A percentile compares a stretch with the other conserved stretches of the same genome.
These are phyloP conservation scores for human (Homo sapiens) DNA, from an alignment of 2,113 vertebrate species.

Conservation along the genomic window DNA sequence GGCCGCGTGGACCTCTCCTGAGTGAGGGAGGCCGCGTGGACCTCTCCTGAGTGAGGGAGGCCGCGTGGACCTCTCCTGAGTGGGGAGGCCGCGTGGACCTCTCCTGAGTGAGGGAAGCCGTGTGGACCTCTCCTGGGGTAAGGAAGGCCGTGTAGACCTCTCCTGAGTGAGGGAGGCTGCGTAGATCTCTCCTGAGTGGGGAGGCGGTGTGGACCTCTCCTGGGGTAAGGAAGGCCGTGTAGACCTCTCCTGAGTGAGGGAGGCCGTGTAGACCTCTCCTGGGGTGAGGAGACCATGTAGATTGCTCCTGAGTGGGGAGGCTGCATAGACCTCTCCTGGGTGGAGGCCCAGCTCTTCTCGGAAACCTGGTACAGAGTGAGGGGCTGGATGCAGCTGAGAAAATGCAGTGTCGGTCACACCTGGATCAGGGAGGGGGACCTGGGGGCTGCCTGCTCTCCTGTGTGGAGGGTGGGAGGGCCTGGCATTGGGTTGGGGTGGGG, in stretches of 20 bases:
- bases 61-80: not conserved
- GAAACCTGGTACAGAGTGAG: too few species aligned
- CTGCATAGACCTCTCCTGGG: not conserved
- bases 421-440: too few species aligned
- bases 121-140: not conserved
- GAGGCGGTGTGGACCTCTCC: not conserved
- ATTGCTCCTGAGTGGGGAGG: not conserved
- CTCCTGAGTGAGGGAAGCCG: too few species aligned
- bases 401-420: too few species aligned
- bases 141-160: too few species aligned
- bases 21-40: too few species aligned
- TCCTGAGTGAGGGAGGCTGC: not conserved
- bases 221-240: not conserved
- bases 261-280: not conserved
- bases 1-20: rapidly evolving
- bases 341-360: not conserved
- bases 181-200: not conserved
- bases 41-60: too few species aligned
- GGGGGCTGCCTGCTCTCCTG: not conserved
- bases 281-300: rapidly evolving
- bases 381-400: not conserved
- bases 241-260: too few species aligned
- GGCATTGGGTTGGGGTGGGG: too few species aligned
- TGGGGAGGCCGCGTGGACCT: too few species aligned
- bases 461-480: too few species aligned